Percentiles rank a stretch among this genome's conserved stretches.
Conservation (phyloP, 2,888 invertebrate species). For the Muschampia plurimacula region DNA sequence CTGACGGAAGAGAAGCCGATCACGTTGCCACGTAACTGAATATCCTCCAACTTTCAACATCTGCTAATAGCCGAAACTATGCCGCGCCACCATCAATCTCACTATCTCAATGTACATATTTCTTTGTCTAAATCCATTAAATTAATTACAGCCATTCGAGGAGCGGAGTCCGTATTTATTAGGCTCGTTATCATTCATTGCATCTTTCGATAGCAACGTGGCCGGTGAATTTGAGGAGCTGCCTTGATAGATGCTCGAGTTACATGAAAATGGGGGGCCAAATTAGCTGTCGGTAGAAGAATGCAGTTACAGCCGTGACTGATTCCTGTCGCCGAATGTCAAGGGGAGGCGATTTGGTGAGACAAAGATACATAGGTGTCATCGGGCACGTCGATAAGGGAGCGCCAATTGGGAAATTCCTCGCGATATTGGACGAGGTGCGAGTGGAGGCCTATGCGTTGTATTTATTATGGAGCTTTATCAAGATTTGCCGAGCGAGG, state of each 20-base stretch:
- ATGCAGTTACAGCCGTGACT: constrained; percentile 79
- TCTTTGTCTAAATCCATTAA: constrained; percentile 86
- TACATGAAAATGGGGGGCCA: constrained; percentile 79
- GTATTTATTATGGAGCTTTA: constrained; percentile 38
- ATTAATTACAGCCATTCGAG: constrained; percentile 83
- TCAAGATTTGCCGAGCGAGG: constrained; percentile 35
- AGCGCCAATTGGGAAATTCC: constrained; percentile 77
- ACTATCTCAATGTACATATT: constrained; percentile 84
- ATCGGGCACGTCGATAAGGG: constrained; percentile 64
- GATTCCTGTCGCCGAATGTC: constrained; percentile 65
- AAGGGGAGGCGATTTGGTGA: constrained; percentile 56
- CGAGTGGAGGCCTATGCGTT: constrained; percentile 34
- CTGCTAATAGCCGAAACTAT: constrained; percentile 74
- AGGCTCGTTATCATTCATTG: constrained; percentile 85
- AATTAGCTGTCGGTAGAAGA: constrained; percentile 81
- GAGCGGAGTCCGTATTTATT: constrained; percentile 82
- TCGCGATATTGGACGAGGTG: constrained; percentile 65
- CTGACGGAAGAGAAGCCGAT: constrained; percentile 41
- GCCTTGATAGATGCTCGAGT: constrained; percentile 77
- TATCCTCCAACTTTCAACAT: constrained; percentile 51
- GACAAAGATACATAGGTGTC: constrained; percentile 77
- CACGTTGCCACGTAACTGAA: constrained; percentile 50
- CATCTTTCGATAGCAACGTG: constrained; percentile 59
- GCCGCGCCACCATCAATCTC: constrained; percentile 72
- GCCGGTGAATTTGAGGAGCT: constrained; percentile 35